Conservation (phyloP, 2,888 invertebrate genomes). For the Parnassius mnemosyne region DNA sequence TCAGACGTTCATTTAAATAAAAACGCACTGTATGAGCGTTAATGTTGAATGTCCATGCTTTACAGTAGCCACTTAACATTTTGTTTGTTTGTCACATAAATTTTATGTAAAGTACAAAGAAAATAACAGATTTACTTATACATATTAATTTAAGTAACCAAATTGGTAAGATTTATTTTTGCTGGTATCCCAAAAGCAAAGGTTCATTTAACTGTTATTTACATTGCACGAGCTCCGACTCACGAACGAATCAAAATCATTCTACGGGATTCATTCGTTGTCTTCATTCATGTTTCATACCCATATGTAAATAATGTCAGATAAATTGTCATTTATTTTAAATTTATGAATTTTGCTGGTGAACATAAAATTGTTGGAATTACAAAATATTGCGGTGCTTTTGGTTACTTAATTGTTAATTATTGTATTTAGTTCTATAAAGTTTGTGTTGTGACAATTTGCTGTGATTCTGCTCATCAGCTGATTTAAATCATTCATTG, state of each 20-base stretch:
- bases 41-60: too few relatives aligned
- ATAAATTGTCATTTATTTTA: slow-evolving; percentile 19
- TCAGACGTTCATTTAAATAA: too few relatives aligned
- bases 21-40: too few relatives aligned
- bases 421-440: slow-evolving; percentile 1
- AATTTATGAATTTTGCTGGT: slow-evolving; percentile 18
- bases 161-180: background rate
- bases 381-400: slow-evolving; percentile 1
- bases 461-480: slow-evolving; percentile 13
- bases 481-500: slow-evolving; percentile 8
- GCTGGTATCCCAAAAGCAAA: slow-evolving; percentile 10
- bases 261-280: slow-evolving; percentile 8
- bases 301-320: slow-evolving; percentile 16
- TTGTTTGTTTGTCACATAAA: too few relatives aligned
- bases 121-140: background rate
- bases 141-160: slow-evolving; percentile 1
- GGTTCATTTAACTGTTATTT: slow-evolving; percentile 4
- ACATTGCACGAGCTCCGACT: background rate
- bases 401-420: slow-evolving; percentile 3
- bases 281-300: slow-evolving; percentile 13
- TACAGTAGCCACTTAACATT: too few relatives aligned
- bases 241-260: slow-evolving; percentile 1
- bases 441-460: slow-evolving; percentile 24
- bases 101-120: too few relatives aligned
- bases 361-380: slow-evolving; percentile 1